These are phyloP conservation scores for Augochlora pura DNA, from an alignment of 1,140 invertebrate genomes.

Conservation along the genomic window DNA sequence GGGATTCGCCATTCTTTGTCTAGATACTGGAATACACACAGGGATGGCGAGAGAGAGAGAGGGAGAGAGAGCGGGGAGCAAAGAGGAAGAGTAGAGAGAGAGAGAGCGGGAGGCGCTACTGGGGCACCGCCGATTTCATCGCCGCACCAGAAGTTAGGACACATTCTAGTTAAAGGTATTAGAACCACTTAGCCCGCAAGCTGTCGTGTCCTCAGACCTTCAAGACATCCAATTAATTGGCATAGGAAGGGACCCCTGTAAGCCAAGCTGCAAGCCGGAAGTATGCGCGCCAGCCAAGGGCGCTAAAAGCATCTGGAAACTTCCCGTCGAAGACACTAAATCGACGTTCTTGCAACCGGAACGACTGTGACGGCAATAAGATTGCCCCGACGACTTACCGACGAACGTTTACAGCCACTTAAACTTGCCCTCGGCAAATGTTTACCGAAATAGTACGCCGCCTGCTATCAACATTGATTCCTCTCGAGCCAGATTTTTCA, in stretches of 20 bases:
- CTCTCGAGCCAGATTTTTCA: not conserved
- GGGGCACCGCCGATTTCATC: conserved; percentile 5
- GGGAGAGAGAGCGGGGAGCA: too few species aligned
- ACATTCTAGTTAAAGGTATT: conserved; percentile 64
- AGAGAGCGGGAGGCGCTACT: not conserved
- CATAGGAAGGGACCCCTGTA: conserved; percentile 65
- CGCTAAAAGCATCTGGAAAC: conserved; percentile 64
- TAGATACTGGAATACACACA: not conserved
- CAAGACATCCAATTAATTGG: conserved; percentile 75
- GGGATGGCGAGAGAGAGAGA: too few species aligned
- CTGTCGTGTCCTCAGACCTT: conserved; percentile 67
- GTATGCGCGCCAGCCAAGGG: conserved; percentile 50
- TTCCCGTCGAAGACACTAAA: conserved; percentile 59
- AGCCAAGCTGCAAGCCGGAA: conserved; percentile 54
- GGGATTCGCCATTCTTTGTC: not conserved
- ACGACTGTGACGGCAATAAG: conserved; percentile 33
- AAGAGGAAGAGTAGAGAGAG: too few species aligned
- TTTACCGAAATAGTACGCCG: not conserved
- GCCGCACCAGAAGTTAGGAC: conserved; percentile 19
- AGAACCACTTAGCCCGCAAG: conserved; percentile 68
- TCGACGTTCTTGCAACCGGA: conserved; percentile 41
- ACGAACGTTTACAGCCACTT: conserved; percentile 24
- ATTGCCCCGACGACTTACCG: conserved; percentile 22
- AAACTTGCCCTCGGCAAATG: not conserved
- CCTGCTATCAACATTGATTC: not conserved